Conservation (phyloP, 2,888 invertebrate genomes). For the Meteorus colon region DNA sequence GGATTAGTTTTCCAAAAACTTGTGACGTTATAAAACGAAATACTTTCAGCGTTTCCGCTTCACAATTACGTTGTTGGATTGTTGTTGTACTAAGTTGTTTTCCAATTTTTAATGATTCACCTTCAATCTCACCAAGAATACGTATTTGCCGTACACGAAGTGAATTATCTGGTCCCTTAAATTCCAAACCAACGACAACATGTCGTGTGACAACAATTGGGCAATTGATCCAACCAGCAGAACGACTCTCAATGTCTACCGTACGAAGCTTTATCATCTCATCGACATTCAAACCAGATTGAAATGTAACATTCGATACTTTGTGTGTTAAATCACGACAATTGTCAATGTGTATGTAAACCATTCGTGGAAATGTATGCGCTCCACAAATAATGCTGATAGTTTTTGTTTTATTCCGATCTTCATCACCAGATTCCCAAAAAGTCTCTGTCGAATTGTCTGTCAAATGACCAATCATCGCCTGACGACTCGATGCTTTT, state of each 20-base stretch:
- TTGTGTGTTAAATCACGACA: conserved; percentile 95
- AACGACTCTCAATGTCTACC: conserved; percentile 89
- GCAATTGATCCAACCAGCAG: conserved; percentile 94
- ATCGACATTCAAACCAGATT: conserved; percentile 86
- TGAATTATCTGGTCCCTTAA: conserved; percentile 94
- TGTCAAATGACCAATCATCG: conserved; percentile 93
- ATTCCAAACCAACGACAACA: conserved; percentile 83
- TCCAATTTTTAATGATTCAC: conserved; percentile 75
- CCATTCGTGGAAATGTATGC: conserved; percentile 80
- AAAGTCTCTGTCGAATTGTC: conserved; percentile 98
- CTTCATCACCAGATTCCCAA: conserved; percentile 99
- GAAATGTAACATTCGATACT: conserved; percentile 88
- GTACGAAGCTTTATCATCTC: conserved; percentile 87
- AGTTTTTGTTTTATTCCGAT: conserved; percentile 92
- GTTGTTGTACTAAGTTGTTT: conserved; percentile 76
- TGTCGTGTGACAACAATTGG: conserved; percentile 79
- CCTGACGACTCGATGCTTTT: conserved; percentile 93
- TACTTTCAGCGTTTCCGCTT: conserved; percentile 92
- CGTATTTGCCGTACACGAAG: conserved; percentile 90
- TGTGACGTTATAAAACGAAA: conserved; percentile 94
- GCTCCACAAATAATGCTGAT: conserved; percentile 82
- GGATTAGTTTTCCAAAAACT: conserved; percentile 92
- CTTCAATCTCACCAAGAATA: conserved; percentile 79
- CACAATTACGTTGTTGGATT: conserved; percentile 90
- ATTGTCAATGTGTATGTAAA: conserved; percentile 95